Conservation (phyloP, 2,797 vertebrate species). For the Brachymystax lenok region DNA sequence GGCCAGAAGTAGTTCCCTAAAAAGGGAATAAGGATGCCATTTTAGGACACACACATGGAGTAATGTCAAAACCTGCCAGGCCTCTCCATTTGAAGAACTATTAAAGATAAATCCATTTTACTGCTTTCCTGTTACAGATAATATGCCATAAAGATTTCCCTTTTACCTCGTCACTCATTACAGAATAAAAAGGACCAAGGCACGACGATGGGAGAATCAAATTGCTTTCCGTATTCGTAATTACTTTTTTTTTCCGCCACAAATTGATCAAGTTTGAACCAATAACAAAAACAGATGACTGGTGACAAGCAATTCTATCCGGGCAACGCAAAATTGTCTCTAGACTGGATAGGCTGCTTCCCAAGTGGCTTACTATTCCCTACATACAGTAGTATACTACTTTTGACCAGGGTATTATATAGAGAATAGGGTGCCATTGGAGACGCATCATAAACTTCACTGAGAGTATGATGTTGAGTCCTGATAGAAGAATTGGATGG, state of each 20-base stretch:
- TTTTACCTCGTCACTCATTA: constrained; percentile 12
- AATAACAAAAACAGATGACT: constrained; percentile 14
- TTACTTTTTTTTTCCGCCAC: not conserved
- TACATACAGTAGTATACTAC: not conserved
- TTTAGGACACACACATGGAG: not conserved
- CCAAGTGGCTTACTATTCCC: not conserved
- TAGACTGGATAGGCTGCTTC: not conserved
- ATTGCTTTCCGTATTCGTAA: constrained; percentile 16
- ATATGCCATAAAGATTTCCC: constrained; percentile 1
- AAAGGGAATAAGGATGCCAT: not conserved
- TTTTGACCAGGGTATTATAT: not conserved
- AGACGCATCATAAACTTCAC: not conserved
- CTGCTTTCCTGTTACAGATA: constrained; percentile 14
- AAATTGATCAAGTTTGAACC: constrained; percentile 26
- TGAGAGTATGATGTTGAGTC: not conserved
- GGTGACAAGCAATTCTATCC: constrained; percentile 11
- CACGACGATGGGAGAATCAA: not conserved
- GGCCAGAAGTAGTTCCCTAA: not conserved
- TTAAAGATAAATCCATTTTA: constrained; percentile 28
- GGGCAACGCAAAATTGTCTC: constrained; percentile 4
- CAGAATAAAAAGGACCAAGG: constrained; percentile 18
- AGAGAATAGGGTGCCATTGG: not conserved
- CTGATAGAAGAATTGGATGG: not conserved
- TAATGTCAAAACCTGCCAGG: constrained; percentile 6
- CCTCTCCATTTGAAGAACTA: constrained; percentile 7